Conservation (phyloP, 2,113 vertebrate genomes). For the Anser cygnoides region DNA sequence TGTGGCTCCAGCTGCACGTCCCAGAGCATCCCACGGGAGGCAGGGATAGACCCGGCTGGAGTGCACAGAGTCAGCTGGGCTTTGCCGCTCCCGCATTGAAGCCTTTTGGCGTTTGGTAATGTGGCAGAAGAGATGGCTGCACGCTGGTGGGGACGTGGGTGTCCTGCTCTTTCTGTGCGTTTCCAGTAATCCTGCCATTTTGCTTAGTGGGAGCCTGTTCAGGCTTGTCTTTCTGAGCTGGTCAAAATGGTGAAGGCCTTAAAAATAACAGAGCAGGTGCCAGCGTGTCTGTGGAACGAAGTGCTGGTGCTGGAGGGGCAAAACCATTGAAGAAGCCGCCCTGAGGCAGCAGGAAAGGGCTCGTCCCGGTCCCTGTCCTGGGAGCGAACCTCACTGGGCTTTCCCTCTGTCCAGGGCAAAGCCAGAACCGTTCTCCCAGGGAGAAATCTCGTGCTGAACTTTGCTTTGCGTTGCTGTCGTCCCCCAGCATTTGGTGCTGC, state of each 20-base stretch:
- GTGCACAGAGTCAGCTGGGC: not conserved
- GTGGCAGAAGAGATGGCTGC: not conserved
- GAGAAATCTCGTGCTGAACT: fast-evolving
- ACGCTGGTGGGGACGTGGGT: not conserved
- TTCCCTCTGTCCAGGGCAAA: fast-evolving
- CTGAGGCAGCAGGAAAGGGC: not conserved
- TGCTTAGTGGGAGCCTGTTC: not conserved
- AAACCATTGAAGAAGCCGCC: not conserved
- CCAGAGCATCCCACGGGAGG: not conserved
- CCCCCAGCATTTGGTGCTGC: not conserved
- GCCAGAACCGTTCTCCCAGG: fast-evolving
- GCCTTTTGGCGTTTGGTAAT: not conserved
- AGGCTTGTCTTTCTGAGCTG: not conserved
- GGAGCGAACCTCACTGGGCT: fast-evolving
- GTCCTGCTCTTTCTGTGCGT: not conserved
- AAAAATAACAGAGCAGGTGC: not conserved
- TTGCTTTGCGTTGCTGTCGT: fast-evolving
- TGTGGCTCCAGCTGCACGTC: not conserved
- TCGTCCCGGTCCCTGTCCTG: not conserved
- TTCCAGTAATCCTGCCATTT: not conserved
- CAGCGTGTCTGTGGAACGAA: fast-evolving
- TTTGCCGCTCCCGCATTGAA: not conserved
- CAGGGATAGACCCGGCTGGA: not conserved
- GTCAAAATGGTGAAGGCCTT: not conserved
- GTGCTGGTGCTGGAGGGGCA: not conserved